phyloP scores from a whole-genome alignment of 2,888 invertebrate genomes.

The Mactromeris polynyma region DNA sequence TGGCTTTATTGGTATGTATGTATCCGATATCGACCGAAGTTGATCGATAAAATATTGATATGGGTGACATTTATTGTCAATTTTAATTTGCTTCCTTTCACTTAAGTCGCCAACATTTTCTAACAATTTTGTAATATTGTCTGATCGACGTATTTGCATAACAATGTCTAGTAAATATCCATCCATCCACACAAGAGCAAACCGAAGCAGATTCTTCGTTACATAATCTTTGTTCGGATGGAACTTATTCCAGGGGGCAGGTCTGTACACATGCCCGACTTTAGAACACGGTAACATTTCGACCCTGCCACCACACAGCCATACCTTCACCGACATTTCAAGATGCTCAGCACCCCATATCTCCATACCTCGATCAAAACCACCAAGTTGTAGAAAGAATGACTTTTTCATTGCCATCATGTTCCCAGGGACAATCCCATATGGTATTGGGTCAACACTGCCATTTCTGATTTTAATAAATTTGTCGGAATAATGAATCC shows the following conservation, averaged over 20 bases:
- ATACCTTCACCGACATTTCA: slow-evolving; percentile 65
- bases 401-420: slow-evolving; percentile 61
- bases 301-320: slow-evolving; percentile 70
- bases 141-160: background rate
- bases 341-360: slow-evolving; percentile 69
- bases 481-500: slow-evolving; percentile 45
- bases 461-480: slow-evolving; percentile 38
- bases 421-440: slow-evolving; percentile 59
- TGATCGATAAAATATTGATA: slow-evolving; percentile 31
- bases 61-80: slow-evolving; percentile 36
- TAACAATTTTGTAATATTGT: background rate
- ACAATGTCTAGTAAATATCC: slow-evolving; percentile 17
- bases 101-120: background rate
- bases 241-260: slow-evolving; percentile 50
- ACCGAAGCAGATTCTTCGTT: slow-evolving; percentile 29
- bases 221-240: slow-evolving; percentile 23
- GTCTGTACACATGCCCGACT: slow-evolving; percentile 68
- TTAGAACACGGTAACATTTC: slow-evolving; percentile 71
- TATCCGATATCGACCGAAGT: slow-evolving; percentile 12
- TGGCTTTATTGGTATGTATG: slow-evolving; percentile 20
- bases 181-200: slow-evolving; percentile 41
- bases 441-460: slow-evolving; percentile 58
- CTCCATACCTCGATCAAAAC: slow-evolving; percentile 70
- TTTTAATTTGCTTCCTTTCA: slow-evolving; percentile 25
- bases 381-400: slow-evolving; percentile 66